Evolutionary conservation across 1,140 invertebrate genomes (phyloP).

Genomic region (Atta colombica): DNA sequence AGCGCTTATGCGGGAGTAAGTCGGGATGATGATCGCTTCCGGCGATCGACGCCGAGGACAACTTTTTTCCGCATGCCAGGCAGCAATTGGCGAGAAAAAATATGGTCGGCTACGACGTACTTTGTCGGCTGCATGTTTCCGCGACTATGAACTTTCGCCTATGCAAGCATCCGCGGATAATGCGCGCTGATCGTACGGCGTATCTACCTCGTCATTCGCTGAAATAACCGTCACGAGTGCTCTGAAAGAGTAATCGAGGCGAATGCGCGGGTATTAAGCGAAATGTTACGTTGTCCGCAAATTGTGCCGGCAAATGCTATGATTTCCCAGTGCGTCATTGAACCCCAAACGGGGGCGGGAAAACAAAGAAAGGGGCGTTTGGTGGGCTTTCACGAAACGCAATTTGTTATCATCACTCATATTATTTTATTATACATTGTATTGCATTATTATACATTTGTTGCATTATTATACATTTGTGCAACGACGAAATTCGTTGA

Average conservation of each 20-base stretch:
- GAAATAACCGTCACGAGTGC: conserved; percentile 12
- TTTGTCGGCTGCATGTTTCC: conserved; percentile 34
- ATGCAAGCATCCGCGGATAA: conserved; percentile 46
- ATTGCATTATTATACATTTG: not conserved
- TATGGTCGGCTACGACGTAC: not conserved
- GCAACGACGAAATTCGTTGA: not conserved
- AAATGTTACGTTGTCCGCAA: conserved; percentile 54
- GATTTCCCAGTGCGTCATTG: conserved; percentile 30
- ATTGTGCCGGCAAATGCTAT: conserved; percentile 50
- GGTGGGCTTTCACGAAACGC: conserved; percentile 18
- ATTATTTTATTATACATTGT: not conserved
- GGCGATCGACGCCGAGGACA: conserved; percentile 35
- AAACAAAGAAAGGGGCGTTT: conserved; percentile 52
- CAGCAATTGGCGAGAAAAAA: conserved; percentile 36
- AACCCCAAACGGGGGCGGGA: conserved; percentile 14
- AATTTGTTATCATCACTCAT: not conserved
- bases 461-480: not conserved
- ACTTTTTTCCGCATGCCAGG: conserved; percentile 56
- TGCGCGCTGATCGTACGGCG: not conserved
- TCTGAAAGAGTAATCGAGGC: conserved; percentile 53
- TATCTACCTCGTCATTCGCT: conserved; percentile 49
- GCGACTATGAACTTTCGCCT: conserved; percentile 45
- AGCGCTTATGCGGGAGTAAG: not conserved
- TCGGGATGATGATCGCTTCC: conserved; percentile 52
- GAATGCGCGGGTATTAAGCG: conserved; percentile 42